phyloP scores from a whole-genome alignment of 2,113 vertebrate species.

The Phycodurus eques region DNA sequence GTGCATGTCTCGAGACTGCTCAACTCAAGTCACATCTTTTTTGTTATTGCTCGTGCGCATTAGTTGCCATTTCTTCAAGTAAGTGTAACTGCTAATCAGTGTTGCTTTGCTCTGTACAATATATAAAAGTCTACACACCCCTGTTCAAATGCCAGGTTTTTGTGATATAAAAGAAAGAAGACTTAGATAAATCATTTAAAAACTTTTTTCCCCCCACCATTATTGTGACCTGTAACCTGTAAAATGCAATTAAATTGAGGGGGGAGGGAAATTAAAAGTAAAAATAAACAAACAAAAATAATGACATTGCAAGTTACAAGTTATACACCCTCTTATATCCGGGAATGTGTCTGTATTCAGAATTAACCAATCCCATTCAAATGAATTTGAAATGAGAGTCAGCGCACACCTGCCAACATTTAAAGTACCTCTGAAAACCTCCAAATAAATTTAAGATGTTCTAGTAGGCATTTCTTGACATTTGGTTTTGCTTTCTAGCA shows the following conservation, averaged over 20 bases:
- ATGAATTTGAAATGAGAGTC: not conserved
- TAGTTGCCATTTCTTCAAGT: not conserved
- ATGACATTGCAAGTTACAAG: no score
- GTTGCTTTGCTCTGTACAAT: not conserved
- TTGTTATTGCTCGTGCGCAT: constrained; percentile 5
- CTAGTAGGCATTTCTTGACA: not conserved
- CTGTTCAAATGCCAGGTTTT: no score
- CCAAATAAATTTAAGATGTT: not conserved
- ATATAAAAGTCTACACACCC: not conserved
- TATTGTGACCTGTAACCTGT: not conserved
- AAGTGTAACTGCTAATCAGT: not conserved
- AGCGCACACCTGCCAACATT: not conserved
- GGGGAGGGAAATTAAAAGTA: not conserved
- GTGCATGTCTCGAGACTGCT: constrained; percentile 15
- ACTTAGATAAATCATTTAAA: not conserved
- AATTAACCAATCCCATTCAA: not conserved
- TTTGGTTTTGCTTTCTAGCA: not conserved
- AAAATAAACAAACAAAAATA: no score
- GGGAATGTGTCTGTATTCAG: not conserved
- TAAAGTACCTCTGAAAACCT: not conserved
- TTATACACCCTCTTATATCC: not conserved
- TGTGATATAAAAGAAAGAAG: not conserved
- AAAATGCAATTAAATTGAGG: not conserved
- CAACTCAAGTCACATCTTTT: constrained; percentile 9
- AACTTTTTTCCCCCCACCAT: not conserved